phyloP scores from a whole-genome alignment of 2,888 invertebrate genomes.

The Dyspetes luteomarginatus region DNA sequence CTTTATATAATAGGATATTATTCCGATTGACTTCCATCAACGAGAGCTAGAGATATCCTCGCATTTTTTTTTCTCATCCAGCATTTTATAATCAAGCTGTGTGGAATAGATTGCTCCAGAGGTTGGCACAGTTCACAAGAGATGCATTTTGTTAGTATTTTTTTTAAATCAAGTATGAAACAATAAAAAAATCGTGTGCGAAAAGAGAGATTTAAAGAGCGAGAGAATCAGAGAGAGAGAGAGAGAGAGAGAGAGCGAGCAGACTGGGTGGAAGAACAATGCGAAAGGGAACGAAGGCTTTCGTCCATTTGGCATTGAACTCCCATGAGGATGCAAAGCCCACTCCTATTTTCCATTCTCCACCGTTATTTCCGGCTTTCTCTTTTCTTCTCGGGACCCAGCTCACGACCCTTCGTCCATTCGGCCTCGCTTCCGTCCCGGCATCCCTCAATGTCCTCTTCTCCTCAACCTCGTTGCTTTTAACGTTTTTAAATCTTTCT shows the following conservation, averaged over 20 bases:
- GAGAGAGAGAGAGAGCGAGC: conserved; percentile 9
- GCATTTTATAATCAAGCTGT: conserved; percentile 30
- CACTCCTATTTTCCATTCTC: conserved; percentile 64
- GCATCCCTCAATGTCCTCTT: conserved; percentile 47
- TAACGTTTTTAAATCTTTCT: conserved; percentile 64
- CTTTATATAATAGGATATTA: conserved; percentile 1
- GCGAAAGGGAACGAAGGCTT: conserved; percentile 35
- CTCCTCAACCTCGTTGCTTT: conserved; percentile 62
- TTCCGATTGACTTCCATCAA: background rate
- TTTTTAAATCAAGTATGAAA: conserved; percentile 6
- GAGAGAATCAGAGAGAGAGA: conserved; percentile 12
- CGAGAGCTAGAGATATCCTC: background rate
- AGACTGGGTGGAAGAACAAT: no score
- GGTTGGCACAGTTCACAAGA: background rate
- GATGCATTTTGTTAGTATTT: conserved; percentile 17
- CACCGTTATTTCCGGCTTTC: conserved; percentile 59
- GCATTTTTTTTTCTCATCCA: background rate
- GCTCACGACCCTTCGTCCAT: conserved; percentile 43
- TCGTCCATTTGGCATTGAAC: conserved; percentile 57
- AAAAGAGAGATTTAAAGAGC: conserved; percentile 24
- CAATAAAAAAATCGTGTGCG: conserved; percentile 21
- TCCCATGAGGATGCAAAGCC: conserved; percentile 55
- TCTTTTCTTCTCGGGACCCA: conserved; percentile 37
- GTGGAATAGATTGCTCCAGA: conserved; percentile 4
- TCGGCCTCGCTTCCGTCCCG: conserved; percentile 61